These are phyloP conservation scores for Eupithecia exiguata DNA, from an alignment of 2,888 invertebrate genomes.

Conservation along the genomic window DNA sequence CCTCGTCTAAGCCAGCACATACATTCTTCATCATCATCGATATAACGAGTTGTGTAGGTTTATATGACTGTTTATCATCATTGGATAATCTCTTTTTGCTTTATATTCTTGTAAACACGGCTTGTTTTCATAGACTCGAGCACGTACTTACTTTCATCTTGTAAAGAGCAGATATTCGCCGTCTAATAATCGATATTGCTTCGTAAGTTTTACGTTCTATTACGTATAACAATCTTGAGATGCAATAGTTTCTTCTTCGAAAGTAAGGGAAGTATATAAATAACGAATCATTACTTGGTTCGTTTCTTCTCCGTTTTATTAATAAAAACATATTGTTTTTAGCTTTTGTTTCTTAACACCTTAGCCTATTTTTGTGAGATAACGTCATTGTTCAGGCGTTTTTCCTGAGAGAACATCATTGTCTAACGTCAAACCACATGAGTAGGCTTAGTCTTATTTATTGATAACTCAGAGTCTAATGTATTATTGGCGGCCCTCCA, in stretches of 20 bases:
- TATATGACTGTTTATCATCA: constrained; percentile 9
- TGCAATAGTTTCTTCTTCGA: constrained; percentile 23
- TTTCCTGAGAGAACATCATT: background rate
- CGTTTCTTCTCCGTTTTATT: constrained; percentile 46
- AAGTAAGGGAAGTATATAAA: constrained; percentile 47
- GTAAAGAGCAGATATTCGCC: constrained; percentile 5
- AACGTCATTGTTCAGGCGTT: background rate
- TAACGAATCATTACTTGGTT: constrained; percentile 40
- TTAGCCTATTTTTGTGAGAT: background rate
- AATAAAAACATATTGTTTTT: background rate
- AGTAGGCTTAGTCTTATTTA: background rate
- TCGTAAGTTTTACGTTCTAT: constrained; percentile 22
- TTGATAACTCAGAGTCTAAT: constrained; percentile 44
- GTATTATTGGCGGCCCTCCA: constrained; percentile 65
- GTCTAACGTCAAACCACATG: background rate
- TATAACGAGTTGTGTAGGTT: constrained; percentile 16
- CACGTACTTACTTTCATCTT: constrained; percentile 17
- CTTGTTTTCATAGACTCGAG: constrained; percentile 13
- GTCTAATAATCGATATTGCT: constrained; percentile 1
- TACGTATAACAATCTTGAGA: constrained; percentile 32
- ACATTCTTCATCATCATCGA: constrained; percentile 2
- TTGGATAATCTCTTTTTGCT: constrained; percentile 12
- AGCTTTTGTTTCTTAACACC: background rate
- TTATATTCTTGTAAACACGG: constrained; percentile 8
- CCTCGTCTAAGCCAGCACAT: constrained; percentile 3